Percentiles rank a stretch among this genome's conserved stretches.
Evolutionary conservation across 2,113 vertebrate genomes (phyloP).

Genomic region (Apteryx owenii): DNA sequence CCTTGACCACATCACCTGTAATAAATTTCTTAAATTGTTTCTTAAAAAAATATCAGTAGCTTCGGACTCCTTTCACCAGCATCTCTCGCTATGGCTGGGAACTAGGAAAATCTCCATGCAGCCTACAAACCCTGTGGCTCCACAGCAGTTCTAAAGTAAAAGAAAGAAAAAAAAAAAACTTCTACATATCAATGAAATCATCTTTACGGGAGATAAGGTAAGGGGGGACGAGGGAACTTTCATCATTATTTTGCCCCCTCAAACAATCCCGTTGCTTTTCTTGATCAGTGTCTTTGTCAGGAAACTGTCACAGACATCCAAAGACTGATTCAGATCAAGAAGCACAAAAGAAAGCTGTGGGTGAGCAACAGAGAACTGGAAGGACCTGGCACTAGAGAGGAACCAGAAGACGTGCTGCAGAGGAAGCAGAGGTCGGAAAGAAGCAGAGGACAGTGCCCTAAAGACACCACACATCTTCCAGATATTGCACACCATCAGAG

Average conservation of each 20-base stretch:
- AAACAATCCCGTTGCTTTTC: neutral
- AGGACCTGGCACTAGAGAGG: neutral
- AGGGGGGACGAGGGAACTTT: neutral
- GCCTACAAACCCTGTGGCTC: neutral
- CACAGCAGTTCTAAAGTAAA: neutral
- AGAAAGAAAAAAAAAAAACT: neutral
- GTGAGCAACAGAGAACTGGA: neutral
- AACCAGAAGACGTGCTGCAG: neutral
- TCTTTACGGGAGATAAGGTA: neutral
- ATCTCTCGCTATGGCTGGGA: neutral
- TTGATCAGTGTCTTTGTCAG: neutral
- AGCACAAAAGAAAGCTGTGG: neutral
- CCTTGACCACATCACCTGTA: neutral
- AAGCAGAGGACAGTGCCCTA: neutral
- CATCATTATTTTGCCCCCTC: neutral
- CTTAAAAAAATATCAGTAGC: neutral
- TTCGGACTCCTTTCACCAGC: neutral
- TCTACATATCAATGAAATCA: neutral
- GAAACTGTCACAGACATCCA: neutral
- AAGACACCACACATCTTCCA: neutral
- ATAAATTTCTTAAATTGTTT: neutral
- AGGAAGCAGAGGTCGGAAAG: neutral
- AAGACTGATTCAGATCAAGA: neutral
- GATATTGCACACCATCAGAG: neutral
- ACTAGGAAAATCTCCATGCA: neutral